These are phyloP conservation scores for Macropus fuliginosus DNA, from an alignment of 2,797 vertebrate genomes.

Conservation along the genomic window DNA sequence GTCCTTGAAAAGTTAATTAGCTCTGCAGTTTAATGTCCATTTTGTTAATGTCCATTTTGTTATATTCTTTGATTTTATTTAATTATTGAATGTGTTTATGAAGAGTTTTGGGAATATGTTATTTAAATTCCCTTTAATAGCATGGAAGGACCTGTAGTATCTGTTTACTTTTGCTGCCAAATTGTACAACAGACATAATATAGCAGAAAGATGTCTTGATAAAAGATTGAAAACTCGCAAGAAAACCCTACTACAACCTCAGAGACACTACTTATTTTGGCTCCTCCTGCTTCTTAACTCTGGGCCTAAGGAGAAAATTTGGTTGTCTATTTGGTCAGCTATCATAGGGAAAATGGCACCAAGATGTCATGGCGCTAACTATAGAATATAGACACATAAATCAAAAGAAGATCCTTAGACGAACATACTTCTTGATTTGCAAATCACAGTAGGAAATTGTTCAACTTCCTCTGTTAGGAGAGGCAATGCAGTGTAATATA, in stretches of 20 bases:
- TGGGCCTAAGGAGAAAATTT: neutral
- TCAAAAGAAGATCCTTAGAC: neutral
- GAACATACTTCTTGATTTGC: neutral
- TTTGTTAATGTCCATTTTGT: neutral
- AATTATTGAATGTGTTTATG: neutral
- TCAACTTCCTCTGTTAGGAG: neutral
- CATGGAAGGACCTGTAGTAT: neutral
- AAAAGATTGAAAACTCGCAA: neutral
- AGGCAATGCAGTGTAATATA: neutral
- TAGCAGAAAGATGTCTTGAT: neutral
- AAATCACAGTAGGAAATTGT: too few relatives aligned
- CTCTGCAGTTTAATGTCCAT: neutral
- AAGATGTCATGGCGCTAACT: neutral
- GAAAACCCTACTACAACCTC: neutral
- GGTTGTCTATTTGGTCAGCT: neutral
- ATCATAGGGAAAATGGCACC: neutral
- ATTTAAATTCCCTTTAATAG: neutral
- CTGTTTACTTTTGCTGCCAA: neutral
- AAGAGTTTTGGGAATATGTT: neutral
- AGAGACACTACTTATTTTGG: neutral
- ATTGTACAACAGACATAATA: neutral
- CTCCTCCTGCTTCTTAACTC: neutral
- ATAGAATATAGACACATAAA: neutral
- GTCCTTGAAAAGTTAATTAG: neutral
- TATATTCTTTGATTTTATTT: neutral